Evolutionary conservation across 2,797 vertebrate genomes (phyloP), one percentile per base, ranked within the genome.

Genomic region (Ctenosaura bakeri): DNA sequence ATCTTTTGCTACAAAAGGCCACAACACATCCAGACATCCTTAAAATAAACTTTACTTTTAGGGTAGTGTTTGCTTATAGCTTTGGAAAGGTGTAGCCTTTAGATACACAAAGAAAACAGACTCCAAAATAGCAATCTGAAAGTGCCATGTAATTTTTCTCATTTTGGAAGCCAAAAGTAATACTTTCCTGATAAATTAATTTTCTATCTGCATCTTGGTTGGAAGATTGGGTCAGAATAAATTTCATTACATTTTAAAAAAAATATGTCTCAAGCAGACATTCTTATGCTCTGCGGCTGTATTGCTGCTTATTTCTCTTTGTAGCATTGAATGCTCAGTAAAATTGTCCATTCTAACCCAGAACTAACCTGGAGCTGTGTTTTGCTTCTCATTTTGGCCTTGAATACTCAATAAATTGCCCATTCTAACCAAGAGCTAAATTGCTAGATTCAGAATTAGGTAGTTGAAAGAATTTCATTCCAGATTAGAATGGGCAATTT

Each of bases 121-220:
- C n/a, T 32, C 59, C 3, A 77, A 78, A 26, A 46, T 78, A 78
- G 76, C 76, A 50, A 8, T 46, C 29, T 38, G 24, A n/a, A 32
- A 76, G 54, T 4, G 1, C 26, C 14, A 13, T 50, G 18, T 38
- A 7, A 2, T 12, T 85, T 32, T 62, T 66, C 62, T 52, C 46
- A 7, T 85, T 85, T 35, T 56, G 50, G 22, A 73, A 85, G 35
- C 52, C 90, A n/a, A 32, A 26, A 7, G 32, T 88, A 62, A 9
- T 62, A 4, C 83, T 88, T 92, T 50, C 52, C 59, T 29, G 69
- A 3, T 83, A 64, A 66, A 59, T 89, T 84, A 62, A 84, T 52
- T 83, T 77, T 42, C 52, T 83, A 3, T 74, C 62, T n/a, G 16
- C 50, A 54, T 52, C 71, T 1, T 76, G 12, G 12, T 52, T 59